Base-by-base conservation (phyloP, 2,113 vertebrate species). In the Paedocypris sp. region DNA sequence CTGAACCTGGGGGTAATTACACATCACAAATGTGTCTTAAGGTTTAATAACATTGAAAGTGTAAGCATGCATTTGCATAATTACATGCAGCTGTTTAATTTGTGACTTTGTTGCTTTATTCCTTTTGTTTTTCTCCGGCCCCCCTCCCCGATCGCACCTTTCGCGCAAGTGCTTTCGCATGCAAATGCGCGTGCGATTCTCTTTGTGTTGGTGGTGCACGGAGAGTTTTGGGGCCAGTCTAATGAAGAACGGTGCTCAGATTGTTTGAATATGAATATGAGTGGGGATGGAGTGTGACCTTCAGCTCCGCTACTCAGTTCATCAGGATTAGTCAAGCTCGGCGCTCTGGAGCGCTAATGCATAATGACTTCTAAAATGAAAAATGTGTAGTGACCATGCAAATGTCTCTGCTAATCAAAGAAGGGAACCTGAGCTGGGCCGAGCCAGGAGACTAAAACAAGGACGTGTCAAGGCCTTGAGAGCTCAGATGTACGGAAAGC, bases 281-380 rank as follows among this genome's bases (percentile, higher is more conserved):
- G 89, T 87, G 84, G 87, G 90, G 84, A 81, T 93, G 89, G 87
- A 92, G 90, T 94, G 91, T 97, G 95, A 98, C 94, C 94, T 98
- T 98, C 95, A 97, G 92, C 92, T 92, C 90, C 91, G 91, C 92
- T 94, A 97, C 81, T 94, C 91, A 93, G 95, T 97, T 97, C 93
- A 94, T 97, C 92, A 97, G 95, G 95, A 98, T 98, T 98, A 98
- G 95, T 97, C 95, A 97, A 94, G 94, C 92, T 93, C 91, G 90
- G 91, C 92, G 93, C 97, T 95, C 94, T 94, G 92, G 90, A 92
- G 91, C 93, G 89, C 94, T 98, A 97, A 97, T 97, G 94, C 93
- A 95, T 98, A 98, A 98, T 98, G 95, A 97, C 93, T 98, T 97
- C 94, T 93, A 92, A 97, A 97, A 97, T 98, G 93, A 97, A 98